phyloP scores from a whole-genome alignment of 2,797 vertebrate species.

The Alosa sapidissima region DNA sequence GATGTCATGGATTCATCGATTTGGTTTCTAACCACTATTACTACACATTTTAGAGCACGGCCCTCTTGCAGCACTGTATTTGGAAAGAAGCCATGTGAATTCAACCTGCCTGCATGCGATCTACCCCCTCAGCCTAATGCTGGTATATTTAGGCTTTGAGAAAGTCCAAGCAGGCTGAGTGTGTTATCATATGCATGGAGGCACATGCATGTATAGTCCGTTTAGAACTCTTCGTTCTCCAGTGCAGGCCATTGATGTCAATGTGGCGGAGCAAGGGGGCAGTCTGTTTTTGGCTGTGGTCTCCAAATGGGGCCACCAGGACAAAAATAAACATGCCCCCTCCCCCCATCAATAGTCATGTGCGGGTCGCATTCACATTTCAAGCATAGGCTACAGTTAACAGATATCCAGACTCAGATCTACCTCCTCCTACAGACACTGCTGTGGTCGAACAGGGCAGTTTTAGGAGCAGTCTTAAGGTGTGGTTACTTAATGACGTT shows the following conservation, averaged over 20 bases:
- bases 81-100: constrained; percentile 34
- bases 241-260: constrained; percentile 8
- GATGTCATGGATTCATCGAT: neutral
- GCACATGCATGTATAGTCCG: neutral
- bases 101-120: constrained; percentile 31
- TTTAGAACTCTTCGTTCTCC: neutral
- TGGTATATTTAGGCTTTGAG: constrained; percentile 38
- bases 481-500: neutral
- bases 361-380: neutral
- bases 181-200: neutral
- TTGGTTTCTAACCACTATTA: neutral
- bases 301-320: constrained; percentile 5
- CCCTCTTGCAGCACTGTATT: neutral
- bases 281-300: constrained; percentile 18
- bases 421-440: neutral
- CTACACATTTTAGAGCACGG: neutral
- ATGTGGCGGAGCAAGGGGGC: neutral
- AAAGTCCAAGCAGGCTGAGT: constrained; percentile 21
- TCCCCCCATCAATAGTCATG: neutral
- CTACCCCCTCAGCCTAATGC: constrained; percentile 42
- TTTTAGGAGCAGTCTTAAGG: neutral
- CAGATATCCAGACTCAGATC: neutral
- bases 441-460: neutral
- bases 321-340: constrained; percentile 9
- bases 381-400: neutral